Evolutionary conservation across 2,888 invertebrate genomes (phyloP).

Genomic region (Desoria tigrina): DNA sequence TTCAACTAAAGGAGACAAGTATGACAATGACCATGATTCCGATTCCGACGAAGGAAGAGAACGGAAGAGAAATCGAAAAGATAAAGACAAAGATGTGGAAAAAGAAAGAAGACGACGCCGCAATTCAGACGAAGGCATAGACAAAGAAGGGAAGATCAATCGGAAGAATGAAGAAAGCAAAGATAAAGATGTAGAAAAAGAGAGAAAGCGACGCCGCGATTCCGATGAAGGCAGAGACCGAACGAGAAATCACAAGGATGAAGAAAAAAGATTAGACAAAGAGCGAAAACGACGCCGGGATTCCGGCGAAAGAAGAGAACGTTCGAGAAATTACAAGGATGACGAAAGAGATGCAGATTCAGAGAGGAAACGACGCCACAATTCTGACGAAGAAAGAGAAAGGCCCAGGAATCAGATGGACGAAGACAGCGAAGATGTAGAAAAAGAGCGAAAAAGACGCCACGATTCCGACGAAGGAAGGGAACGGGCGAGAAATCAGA

Average conservation of each 20-base stretch:
- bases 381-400: conserved; percentile 31
- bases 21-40: too few species aligned
- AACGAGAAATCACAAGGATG: background rate
- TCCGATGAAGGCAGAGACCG: conserved; percentile 25
- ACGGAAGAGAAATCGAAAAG: conserved; percentile 38
- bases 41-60: conserved; percentile 20
- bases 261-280: conserved; percentile 16
- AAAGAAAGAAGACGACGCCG: conserved; percentile 41
- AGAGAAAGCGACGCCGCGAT: conserved; percentile 42
- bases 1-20: too few species aligned
- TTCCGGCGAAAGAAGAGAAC: background rate
- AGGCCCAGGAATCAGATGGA: background rate
- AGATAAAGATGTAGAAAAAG: conserved; percentile 21
- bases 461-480: conserved; percentile 33
- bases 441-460: conserved; percentile 40
- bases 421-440: conserved; percentile 10
- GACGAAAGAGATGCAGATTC: background rate
- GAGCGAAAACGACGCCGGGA: conserved; percentile 40
- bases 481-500: background rate
- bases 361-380: conserved; percentile 41
- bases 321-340: background rate
- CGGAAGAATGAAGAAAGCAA: background rate
- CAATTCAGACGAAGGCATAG: conserved; percentile 32
- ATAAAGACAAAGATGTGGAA: conserved; percentile 40
- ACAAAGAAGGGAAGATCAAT: background rate